Evolutionary conservation across 92 coral and sea anemone genomes (phyloP), one percentile per base, ranked within the genome.

Genomic region (Epizoanthus illoricatus): DNA sequence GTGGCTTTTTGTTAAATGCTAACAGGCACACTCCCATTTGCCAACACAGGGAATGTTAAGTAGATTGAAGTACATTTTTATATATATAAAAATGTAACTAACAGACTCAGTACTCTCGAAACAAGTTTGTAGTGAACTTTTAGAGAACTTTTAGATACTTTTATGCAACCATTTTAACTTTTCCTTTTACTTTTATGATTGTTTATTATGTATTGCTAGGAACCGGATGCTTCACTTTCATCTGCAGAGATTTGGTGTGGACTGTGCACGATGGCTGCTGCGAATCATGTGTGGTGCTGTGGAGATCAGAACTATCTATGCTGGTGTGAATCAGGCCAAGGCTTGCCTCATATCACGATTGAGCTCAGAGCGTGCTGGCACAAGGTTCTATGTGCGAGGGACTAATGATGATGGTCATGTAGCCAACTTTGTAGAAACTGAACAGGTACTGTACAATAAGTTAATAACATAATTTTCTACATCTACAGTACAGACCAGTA

Each of bases 341-440:
- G 96, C 98, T 41, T 90, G 97, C 82, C 81, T 95, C 11, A 88
- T 95, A 18, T 97, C 99, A 39, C 75, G 99, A 75, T 78, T 97
- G 24, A 97, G 99, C 75, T 97, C 93, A 54, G 99, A 97, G 87
- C 87, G 99, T 52, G 99, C 99, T 59, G 99, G 99, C 69, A 97
- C 99, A 45, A 89, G 99, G 69, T 97, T 97, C 79, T 90, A 93
- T 89, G 99, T 97, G 59, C 86, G 99, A 87, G 99, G 99, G 8
- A 92, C 97, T 13, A 93, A 97, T 81, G 99, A 97, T 69, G 97
- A 97, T 57, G 99, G 99, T 0, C 98, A 97, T 86, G 99, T 97
- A 3, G 98, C 99, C 45, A 97, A 97, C 73, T 97, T 97, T 90
- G 99, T 97, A 60, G 99, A 97, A 84, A 93, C 99, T 68, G 99